Percentiles rank a stretch among this genome's conserved stretches.
These are phyloP conservation scores for Pogoniulus pusillus DNA, from an alignment of 2,797 vertebrate species.

Conservation along the genomic window DNA sequence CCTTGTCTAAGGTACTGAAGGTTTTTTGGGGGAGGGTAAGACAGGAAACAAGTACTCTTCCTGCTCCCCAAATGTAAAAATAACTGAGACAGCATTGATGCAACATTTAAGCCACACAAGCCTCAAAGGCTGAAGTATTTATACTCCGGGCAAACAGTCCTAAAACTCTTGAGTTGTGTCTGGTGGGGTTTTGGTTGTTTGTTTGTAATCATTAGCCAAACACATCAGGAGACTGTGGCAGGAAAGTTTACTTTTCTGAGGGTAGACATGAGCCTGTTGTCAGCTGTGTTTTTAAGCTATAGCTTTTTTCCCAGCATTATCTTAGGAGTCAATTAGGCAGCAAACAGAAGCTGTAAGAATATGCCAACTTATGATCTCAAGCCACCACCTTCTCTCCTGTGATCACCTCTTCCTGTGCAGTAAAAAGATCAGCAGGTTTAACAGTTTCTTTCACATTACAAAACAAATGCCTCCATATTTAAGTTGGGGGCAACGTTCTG, in stretches of 20 bases:
- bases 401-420: background rate
- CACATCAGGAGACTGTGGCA: background rate
- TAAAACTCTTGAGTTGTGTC: background rate
- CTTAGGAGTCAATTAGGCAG: background rate
- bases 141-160: conserved; percentile 7
- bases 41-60: conserved; percentile 15
- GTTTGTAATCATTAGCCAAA: conserved; percentile 24
- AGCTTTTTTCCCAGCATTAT: background rate
- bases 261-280: background rate
- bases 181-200: background rate
- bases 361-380: background rate
- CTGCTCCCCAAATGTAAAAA: conserved; percentile 41
- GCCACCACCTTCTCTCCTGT: background rate
- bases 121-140: conserved; percentile 32
- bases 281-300: background rate
- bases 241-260: conserved; percentile 5
- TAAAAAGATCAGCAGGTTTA: background rate
- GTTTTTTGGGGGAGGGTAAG: background rate
- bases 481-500: background rate
- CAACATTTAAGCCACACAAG: background rate
- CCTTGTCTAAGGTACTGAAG: background rate
- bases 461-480: background rate
- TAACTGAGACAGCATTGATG: background rate
- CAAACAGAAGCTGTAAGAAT: background rate
- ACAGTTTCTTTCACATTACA: background rate